Base-by-base conservation (phyloP, 1,140 invertebrate species). In the Heliconius eleuchia region DNA sequence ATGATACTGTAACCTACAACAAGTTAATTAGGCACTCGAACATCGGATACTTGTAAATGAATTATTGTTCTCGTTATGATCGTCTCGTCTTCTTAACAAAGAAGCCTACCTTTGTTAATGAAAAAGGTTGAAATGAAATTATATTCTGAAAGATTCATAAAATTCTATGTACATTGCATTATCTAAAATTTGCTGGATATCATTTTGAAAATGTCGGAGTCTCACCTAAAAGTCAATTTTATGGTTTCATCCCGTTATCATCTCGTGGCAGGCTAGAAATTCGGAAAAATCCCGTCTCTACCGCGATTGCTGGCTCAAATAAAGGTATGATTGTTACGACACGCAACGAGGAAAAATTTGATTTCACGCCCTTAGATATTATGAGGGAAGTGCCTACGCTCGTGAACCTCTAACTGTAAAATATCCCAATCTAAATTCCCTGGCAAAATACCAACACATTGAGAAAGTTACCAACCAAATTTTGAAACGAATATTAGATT, bases 221-320 rank as follows among this genome's bases (percentile, higher is more conserved):
- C 42, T 73, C 76, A 74, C 75, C 71, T 78, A 70, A 70, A 55
- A 78, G 73, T 81, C 52, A 73, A 81, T 81, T 81, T 81, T 76
- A 78, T 76, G 80, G 76, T 76, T 81, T 78, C 73, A 81, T 81
- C 73, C 77, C 52, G 80, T 78, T 81, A 81, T 81, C 80, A 46
- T 78, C 66, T 66, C 50, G 50, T 72, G 66, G 77, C 80, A 81
- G 80, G 80, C 78, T 76, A 73, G 50, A 81, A 78, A 19, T 76
- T 60, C 50, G 39, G 76, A 60, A 75, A 78, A 77, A 77, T 76
- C 34, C 78, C 71, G 77, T 78, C 70, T 71, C 27, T 9, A 76
- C 66, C 50, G 71, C 74, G 74, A 76, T 34, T 70, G 55, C 60
- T 16, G 37, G 18, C 60, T 76, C 34, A 76, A 76, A 42, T 76